Evolutionary conservation across 2,888 invertebrate genomes (phyloP), one percentile per base, ranked within the genome.

Genomic region (Anoplius nigerrimus): DNA sequence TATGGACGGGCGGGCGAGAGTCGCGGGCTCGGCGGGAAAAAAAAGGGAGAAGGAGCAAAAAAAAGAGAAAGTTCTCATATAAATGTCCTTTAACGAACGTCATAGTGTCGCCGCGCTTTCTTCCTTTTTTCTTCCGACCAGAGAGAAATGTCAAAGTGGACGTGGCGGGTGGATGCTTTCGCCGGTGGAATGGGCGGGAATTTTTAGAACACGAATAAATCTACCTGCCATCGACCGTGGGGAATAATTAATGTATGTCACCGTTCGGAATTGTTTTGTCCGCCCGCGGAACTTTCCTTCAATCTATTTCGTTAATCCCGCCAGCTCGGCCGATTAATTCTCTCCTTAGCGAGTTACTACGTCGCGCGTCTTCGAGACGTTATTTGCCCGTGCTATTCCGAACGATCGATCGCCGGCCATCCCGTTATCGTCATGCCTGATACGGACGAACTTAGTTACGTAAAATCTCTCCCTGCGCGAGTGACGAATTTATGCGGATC

Each of bases 71-170:
- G 66, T 65, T 67, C 62, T 22, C 54, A 62, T 72, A 79, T 80
- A 82, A 81, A 80, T 79, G 76, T 74, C 71, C 56, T 69, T 71
- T 82, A 82, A 82, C 77, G 78, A 82, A 75, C 69, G 22, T 11
- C 56, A 46, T 56, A 24, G 60, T 62, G 58, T 54, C 24, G 54
- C 58, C 53, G 57, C 56, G 45, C 54, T 55, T 66, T 56, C n/a
- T n/a, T n/a, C n/a, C n/a, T n/a, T n/a, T n/a, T n/a, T n/a, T n/a
- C n/a, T n/a, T 18, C 13, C 66, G 66, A 13, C 11, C 63, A 63
- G 51, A 66, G 62, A 48, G 48, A 48, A 45, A 55, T 18, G 11
- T 13, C 0, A n/a, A 34, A 5, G 27, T 3, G 6, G 11, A n/a
- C 16, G 16, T 4, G 27, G 16, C 6, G 24, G 5, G 16, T 4